These are phyloP conservation scores for Hypselothyrea guttata DNA, from an alignment of 2,888 invertebrate species.

Conservation along the genomic window DNA sequence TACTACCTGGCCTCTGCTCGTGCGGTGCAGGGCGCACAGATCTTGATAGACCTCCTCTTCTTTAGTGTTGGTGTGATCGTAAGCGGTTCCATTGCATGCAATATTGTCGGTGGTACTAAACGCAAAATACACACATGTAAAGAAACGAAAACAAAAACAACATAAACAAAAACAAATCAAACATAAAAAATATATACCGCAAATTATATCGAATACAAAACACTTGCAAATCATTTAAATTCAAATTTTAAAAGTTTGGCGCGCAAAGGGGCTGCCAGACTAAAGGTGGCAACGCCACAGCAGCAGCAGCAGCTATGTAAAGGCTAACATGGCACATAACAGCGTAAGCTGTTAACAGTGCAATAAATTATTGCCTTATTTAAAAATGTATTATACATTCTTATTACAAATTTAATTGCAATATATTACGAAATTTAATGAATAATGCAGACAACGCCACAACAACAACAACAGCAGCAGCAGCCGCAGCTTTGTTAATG, in stretches of 20 bases:
- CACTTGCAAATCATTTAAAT: no score
- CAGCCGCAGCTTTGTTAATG: constrained; percentile 9
- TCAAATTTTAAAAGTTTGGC: no score
- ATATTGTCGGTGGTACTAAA: constrained; percentile 84
- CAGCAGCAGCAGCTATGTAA: no score
- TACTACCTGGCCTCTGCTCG: constrained; percentile 83
- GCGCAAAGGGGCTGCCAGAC: no score
- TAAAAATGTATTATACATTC: no score
- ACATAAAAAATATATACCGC: constrained; percentile 6
- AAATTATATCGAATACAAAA: no score
- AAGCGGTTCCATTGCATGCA: constrained; percentile 82
- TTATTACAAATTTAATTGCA: no score
- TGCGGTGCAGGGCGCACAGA: constrained; percentile 89
- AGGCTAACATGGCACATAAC: no score
- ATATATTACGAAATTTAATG: constrained; percentile 22
- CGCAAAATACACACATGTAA: constrained; percentile 29
- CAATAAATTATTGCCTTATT: no score
- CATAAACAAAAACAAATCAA: constrained; percentile 8
- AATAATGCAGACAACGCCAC: constrained; percentile 29
- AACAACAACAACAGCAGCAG: constrained; percentile 10
- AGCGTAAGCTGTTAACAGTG: no score
- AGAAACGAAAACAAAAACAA: constrained; percentile 11
- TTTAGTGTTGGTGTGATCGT: constrained; percentile 83
- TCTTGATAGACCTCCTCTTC: constrained; percentile 98
- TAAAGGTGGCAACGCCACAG: no score